Evolutionary conservation across 1,140 invertebrate species (phyloP).

Genomic region (Acromyrmex charruanus): DNA sequence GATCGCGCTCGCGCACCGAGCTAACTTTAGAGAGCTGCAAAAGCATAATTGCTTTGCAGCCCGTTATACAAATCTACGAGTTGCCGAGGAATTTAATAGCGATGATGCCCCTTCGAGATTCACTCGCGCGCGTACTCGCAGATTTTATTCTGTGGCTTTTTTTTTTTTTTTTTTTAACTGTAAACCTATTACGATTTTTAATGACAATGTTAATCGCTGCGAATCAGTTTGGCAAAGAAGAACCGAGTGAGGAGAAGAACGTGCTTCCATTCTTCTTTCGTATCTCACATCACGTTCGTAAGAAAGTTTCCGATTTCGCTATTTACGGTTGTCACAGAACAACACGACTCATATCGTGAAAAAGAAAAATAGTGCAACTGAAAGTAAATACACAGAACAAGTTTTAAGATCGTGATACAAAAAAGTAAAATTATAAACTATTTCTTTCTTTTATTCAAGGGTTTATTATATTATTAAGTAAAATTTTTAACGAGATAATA

Average conservation of each 20-base stretch:
- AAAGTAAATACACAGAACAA: background rate
- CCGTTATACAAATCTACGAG: slow-evolving; percentile 62
- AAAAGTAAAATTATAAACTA: slow-evolving; percentile 5
- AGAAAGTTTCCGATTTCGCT: slow-evolving; percentile 28
- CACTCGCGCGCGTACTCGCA: slow-evolving; percentile 2
- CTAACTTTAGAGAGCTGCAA: slow-evolving; percentile 61
- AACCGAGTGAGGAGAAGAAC: background rate
- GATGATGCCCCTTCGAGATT: slow-evolving; percentile 37
- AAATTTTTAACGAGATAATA: background rate
- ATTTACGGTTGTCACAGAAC: background rate
- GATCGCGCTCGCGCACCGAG: slow-evolving; percentile 44
- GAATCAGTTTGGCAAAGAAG: background rate
- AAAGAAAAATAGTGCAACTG: background rate
- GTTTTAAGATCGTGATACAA: background rate
- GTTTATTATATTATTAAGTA: background rate
- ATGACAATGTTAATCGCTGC: background rate
- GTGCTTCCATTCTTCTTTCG: background rate
- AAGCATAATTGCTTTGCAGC: slow-evolving; percentile 67
- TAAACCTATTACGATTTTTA: slow-evolving; percentile 13
- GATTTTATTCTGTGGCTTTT: background rate
- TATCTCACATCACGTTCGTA: background rate
- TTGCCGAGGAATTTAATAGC: slow-evolving; percentile 63
- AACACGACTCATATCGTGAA: background rate
- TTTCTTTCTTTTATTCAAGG: background rate
- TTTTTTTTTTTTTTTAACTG: background rate